phyloP scores from a whole-genome alignment of 1,140 invertebrate genomes.

The Amphibalanus amphitrite region DNA sequence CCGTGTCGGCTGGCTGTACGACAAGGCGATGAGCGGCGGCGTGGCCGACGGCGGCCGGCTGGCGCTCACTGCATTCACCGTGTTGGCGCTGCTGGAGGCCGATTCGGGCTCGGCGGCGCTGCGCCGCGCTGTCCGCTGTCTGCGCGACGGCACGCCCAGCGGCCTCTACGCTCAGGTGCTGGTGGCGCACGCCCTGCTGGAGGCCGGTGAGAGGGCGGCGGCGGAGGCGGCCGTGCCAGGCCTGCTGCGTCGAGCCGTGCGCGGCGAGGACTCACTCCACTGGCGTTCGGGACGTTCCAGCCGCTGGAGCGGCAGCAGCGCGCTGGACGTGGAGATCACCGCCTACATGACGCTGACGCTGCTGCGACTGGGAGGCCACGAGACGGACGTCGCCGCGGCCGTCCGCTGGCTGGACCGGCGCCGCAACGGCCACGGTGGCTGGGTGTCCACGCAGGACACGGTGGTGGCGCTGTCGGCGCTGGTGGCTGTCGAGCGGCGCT shows the following conservation, averaged over 20 bases:
- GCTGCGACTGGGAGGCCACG: slow-evolving; percentile 30
- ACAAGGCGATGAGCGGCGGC: slow-evolving; percentile 15
- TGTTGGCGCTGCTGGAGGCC: slow-evolving; percentile 43
- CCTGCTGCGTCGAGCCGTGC: slow-evolving; percentile 16
- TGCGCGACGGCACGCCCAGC: slow-evolving; percentile 29
- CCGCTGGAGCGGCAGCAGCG: slow-evolving; percentile 23
- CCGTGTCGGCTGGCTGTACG: slow-evolving; percentile 13
- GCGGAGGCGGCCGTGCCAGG: slow-evolving; percentile 16
- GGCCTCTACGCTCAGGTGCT: slow-evolving; percentile 38
- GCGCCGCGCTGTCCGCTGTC: slow-evolving; percentile 37
- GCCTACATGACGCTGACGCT: slow-evolving; percentile 49
- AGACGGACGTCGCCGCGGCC: slow-evolving; percentile 25
- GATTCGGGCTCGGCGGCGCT: slow-evolving; percentile 27
- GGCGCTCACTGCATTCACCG: slow-evolving; percentile 46
- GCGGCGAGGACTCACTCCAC: slow-evolving; percentile 25
- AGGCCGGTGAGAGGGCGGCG: slow-evolving; percentile 27
- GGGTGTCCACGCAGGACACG: too few species aligned
- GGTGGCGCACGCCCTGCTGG: slow-evolving; percentile 39
- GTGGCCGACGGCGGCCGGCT: slow-evolving; percentile 10
- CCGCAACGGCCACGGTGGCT: too few species aligned
- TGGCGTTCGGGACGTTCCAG: slow-evolving; percentile 25
- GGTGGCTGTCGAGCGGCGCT: too few species aligned
- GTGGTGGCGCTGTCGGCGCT: too few species aligned
- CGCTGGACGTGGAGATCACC: slow-evolving; percentile 49
- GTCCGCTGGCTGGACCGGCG: too few species aligned